Conservation (phyloP, 1,140 invertebrate species). For the Apis florea region DNA sequence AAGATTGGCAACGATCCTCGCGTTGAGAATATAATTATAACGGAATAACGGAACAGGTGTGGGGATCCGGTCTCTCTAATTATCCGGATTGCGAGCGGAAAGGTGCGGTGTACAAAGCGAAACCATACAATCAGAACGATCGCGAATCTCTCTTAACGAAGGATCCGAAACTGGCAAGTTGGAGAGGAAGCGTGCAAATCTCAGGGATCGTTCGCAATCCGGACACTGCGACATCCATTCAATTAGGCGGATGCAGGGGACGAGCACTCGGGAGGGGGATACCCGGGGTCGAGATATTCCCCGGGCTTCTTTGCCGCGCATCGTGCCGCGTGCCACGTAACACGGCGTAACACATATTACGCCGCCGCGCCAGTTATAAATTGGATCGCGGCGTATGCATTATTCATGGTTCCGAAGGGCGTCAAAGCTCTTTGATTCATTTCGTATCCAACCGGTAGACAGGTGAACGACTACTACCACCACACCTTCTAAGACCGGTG, state of each 20-base stretch:
- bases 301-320: conserved; percentile 58
- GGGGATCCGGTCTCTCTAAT: too few relatives aligned
- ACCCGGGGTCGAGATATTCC: conserved; percentile 53
- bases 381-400: conserved; percentile 73
- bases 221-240: conserved; percentile 50
- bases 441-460: conserved; percentile 70
- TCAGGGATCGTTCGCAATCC: conserved; percentile 15
- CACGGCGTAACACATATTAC: conserved; percentile 72
- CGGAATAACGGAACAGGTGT: neutral
- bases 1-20: too few relatives aligned
- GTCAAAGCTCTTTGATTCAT: conserved; percentile 75
- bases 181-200: neutral
- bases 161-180: neutral
- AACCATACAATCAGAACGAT: neutral
- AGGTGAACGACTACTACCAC: conserved; percentile 47
- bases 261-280: conserved; percentile 37
- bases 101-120: conserved; percentile 8
- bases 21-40: neutral
- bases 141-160: conserved; percentile 15
- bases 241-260: conserved; percentile 55
- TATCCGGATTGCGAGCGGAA: neutral
- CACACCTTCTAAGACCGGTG: conserved; percentile 44
- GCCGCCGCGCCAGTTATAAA: conserved; percentile 72
- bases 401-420: conserved; percentile 75
- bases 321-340: conserved; percentile 55